phyloP scores from a whole-genome alignment of 2,797 vertebrate species.

The Graptemys geographica region DNA sequence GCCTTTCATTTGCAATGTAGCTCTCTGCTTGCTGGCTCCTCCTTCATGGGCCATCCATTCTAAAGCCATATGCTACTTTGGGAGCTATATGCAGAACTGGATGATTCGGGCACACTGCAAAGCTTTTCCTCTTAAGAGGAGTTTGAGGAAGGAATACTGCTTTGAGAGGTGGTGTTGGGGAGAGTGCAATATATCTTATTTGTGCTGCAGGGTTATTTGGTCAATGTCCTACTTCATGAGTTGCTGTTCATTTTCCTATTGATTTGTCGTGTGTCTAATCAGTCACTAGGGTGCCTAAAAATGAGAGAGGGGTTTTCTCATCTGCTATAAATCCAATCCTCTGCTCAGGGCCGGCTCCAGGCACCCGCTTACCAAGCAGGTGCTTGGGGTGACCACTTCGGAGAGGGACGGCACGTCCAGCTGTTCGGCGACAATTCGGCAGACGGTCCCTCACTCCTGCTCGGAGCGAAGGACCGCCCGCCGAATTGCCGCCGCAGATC shows the following conservation, averaged over 20 bases:
- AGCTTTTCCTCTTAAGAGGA: neutral
- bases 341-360: neutral
- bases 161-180: neutral
- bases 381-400: too few relatives aligned
- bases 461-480: too few relatives aligned
- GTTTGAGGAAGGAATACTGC: neutral
- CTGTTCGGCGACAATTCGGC: too few relatives aligned
- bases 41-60: neutral
- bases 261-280: neutral
- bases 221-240: neutral
- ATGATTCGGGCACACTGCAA: neutral
- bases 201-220: neutral
- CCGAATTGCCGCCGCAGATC: too few relatives aligned
- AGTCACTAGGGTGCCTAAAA: neutral
- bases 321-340: neutral
- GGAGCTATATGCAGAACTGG: neutral
- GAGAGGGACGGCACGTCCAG: too few relatives aligned
- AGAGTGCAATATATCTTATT: neutral
- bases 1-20: accelerated
- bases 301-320: neutral
- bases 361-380: too few relatives aligned
- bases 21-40: neutral
- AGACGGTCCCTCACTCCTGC: too few relatives aligned
- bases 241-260: neutral
- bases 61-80: accelerated